phyloP scores from a whole-genome alignment of 2,113 vertebrate genomes.

The Tursiops truncatus region DNA sequence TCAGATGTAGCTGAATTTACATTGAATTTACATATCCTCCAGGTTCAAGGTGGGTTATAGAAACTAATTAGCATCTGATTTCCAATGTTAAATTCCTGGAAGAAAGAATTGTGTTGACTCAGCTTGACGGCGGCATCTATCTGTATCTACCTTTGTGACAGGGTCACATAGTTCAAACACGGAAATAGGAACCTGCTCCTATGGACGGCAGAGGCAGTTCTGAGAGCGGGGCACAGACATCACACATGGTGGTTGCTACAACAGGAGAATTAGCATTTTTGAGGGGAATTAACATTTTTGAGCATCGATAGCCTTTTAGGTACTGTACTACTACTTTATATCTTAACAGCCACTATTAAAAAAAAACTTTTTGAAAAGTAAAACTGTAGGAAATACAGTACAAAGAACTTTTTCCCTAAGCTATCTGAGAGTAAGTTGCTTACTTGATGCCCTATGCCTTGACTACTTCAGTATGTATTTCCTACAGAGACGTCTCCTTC shows the following conservation, averaged over 20 bases:
- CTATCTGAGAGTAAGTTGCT: neutral
- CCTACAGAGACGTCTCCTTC: neutral
- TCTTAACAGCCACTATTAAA: neutral
- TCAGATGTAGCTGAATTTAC: neutral
- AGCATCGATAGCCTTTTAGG: neutral
- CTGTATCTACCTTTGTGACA: neutral
- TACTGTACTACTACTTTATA: neutral
- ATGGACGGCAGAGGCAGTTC: neutral
- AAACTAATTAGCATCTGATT: constrained; percentile 7
- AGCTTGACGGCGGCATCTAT: neutral
- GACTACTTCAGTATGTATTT: neutral
- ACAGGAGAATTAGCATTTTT: neutral
- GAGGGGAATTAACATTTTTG: constrained; percentile 4
- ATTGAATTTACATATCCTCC: neutral
- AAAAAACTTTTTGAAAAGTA: neutral
- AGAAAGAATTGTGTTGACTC: neutral
- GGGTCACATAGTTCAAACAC: neutral
- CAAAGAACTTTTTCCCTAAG: neutral
- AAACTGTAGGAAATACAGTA: neutral
- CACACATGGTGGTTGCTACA: neutral
- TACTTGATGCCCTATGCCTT: neutral
- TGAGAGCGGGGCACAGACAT: neutral
- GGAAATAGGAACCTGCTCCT: neutral
- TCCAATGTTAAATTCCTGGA: neutral
- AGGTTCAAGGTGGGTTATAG: neutral